Conservation (phyloP, 2,888 invertebrate species). For the Nomada hirtipes region DNA sequence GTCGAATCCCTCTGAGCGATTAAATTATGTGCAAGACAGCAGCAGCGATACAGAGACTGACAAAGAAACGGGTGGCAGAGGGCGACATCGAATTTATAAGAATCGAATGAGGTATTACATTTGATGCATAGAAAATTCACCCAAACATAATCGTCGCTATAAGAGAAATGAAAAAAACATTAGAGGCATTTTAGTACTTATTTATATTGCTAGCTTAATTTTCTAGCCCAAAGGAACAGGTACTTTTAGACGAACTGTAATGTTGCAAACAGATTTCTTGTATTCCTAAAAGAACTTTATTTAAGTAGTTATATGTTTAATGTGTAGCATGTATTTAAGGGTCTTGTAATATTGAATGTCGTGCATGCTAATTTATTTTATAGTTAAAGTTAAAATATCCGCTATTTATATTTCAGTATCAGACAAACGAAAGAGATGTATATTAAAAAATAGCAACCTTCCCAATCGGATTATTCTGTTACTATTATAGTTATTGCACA, state of each 20-base stretch:
- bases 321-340: conserved; percentile 63
- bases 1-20: conserved; percentile 81
- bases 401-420: conserved; percentile 25
- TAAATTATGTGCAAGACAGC: conserved; percentile 87
- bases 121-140: conserved; percentile 19
- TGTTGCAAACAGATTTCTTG: conserved; percentile 17
- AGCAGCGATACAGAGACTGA: conserved; percentile 94
- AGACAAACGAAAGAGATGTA: not conserved
- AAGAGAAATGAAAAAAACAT: conserved; percentile 13
- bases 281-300: conserved; percentile 13
- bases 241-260: conserved; percentile 33
- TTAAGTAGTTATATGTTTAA: conserved; percentile 41
- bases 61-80: conserved; percentile 89
- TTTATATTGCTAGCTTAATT: conserved; percentile 35
- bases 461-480: not conserved
- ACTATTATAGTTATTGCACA: not conserved
- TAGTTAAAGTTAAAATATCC: conserved; percentile 31
- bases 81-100: conserved; percentile 88
- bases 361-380: conserved; percentile 62
- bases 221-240: conserved; percentile 25
- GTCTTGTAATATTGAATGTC: conserved; percentile 56
- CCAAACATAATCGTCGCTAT: conserved; percentile 23
- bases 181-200: conserved; percentile 18
- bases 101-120: conserved; percentile 88
- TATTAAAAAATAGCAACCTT: conserved; percentile 11